Evolutionary conservation across 2,888 invertebrate genomes (phyloP).

Genomic region (Drosophila phalerata): DNA sequence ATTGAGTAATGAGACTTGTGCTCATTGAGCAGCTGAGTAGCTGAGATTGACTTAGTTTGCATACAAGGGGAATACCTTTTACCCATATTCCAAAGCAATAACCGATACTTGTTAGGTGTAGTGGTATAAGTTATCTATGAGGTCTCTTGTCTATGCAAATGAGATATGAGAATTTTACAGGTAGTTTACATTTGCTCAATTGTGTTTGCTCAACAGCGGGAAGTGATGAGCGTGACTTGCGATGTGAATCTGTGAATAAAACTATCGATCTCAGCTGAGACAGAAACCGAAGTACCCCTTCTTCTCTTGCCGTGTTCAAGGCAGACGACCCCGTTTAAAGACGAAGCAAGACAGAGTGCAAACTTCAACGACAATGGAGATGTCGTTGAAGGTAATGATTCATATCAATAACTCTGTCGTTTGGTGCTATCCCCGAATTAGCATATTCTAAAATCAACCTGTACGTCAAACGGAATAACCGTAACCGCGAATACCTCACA

Average conservation of each 20-base stretch:
- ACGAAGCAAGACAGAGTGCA: constrained; percentile 33
- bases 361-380: constrained; percentile 54
- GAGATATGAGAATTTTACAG: constrained; percentile 18
- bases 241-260: constrained; percentile 14
- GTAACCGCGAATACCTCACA: constrained; percentile 20
- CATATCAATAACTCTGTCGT: constrained; percentile 45
- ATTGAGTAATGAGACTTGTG: constrained; percentile 28
- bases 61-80: constrained; percentile 54
- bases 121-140: background rate
- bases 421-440: constrained; percentile 65
- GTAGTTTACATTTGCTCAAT: constrained; percentile 44
- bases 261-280: constrained; percentile 10
- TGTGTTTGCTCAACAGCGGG: constrained; percentile 40
- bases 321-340: constrained; percentile 39
- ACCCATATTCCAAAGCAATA: constrained; percentile 16
- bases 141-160: constrained; percentile 40
- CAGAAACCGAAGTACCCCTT: background rate
- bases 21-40: constrained; percentile 48
- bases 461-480: constrained; percentile 51
- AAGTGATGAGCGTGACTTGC: constrained; percentile 61
- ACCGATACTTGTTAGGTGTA: constrained; percentile 1
- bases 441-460: constrained; percentile 68
- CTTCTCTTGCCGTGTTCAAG: constrained; percentile 32
- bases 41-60: constrained; percentile 33
- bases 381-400: constrained; percentile 74